Conservation (phyloP, 2,797 vertebrate genomes). For the Sebastolobus altivelis region DNA sequence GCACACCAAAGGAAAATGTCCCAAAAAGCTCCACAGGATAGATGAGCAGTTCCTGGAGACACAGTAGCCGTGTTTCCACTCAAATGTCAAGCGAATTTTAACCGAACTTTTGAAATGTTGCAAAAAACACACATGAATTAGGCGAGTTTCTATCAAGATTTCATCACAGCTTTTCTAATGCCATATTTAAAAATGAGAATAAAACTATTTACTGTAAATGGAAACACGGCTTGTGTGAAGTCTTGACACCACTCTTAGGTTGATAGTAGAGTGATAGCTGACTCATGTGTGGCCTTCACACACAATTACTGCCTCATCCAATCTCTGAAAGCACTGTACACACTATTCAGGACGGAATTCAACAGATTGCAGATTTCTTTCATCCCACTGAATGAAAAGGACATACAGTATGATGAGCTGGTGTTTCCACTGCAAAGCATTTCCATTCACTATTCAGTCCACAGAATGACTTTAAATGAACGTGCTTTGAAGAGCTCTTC, state of each 20-base stretch:
- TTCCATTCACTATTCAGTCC: background rate
- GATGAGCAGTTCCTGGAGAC: background rate
- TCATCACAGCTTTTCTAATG: too few relatives aligned
- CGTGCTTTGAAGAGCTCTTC: background rate
- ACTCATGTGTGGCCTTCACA: constrained; percentile 22
- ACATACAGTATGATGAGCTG: background rate
- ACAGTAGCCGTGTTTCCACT: background rate
- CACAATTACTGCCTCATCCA: background rate
- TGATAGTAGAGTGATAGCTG: background rate
- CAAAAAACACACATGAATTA: too few relatives aligned
- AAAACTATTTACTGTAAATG: too few relatives aligned
- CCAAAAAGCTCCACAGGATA: background rate
- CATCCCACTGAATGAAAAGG: constrained; percentile 11
- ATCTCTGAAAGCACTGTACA: background rate
- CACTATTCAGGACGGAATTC: background rate
- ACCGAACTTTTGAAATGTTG: too few relatives aligned
- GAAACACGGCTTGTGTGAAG: background rate
- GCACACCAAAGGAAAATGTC: background rate
- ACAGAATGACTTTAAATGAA: background rate
- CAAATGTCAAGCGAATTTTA: too few relatives aligned
- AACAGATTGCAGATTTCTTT: constrained; percentile 1
- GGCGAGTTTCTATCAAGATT: too few relatives aligned
- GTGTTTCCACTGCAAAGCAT: background rate
- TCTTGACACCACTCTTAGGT: background rate
- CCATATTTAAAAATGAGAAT: too few relatives aligned